Evolutionary conservation across 1,140 invertebrate genomes (phyloP).

Genomic region (Microplitis demolitor): DNA sequence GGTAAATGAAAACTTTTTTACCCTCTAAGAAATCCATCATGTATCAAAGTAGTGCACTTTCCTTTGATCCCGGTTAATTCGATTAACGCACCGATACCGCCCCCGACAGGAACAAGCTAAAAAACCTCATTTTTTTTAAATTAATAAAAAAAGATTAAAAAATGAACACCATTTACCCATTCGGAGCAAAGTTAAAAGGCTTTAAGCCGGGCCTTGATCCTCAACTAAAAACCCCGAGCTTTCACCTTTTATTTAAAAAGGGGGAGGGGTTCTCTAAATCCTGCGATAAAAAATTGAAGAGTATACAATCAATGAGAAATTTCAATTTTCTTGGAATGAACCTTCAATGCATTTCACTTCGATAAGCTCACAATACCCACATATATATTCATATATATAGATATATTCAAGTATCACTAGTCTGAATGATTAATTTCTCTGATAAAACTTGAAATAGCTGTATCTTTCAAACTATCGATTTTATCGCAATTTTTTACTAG

Average conservation of each 20-base stretch:
- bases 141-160: background rate
- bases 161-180: no score
- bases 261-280: conserved; percentile 34
- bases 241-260: no score
- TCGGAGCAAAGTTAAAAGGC: no score
- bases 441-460: no score
- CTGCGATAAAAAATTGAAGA: conserved; percentile 24
- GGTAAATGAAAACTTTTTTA: background rate
- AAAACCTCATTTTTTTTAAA: conserved; percentile 2
- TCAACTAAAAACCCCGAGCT: background rate
- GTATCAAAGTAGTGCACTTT: no score
- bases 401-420: no score
- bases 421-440: no score
- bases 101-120: background rate
- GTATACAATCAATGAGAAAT: conserved; percentile 49
- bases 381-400: no score
- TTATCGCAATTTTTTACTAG: no score
- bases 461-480: no score
- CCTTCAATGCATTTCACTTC: conserved; percentile 51
- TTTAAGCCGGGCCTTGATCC: background rate
- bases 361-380: conserved; percentile 20
- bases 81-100: no score
- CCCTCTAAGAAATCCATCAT: background rate
- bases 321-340: conserved; percentile 54
- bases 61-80: no score